A percentile compares a stretch with the other conserved stretches of the same genome.
Conservation (phyloP, 2,797 vertebrate species). For the Martes flavigula region DNA sequence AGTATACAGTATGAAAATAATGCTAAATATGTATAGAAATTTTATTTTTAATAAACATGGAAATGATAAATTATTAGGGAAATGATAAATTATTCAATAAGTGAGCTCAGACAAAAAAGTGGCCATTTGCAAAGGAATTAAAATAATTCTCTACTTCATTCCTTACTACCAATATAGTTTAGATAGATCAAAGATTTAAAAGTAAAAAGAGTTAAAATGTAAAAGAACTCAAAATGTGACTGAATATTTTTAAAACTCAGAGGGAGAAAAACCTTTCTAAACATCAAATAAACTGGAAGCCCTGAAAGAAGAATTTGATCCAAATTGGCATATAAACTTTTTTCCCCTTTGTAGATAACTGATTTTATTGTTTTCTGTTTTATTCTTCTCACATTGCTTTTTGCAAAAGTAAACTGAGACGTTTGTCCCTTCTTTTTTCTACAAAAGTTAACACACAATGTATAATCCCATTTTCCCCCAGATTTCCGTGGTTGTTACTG, state of each 20-base stretch:
- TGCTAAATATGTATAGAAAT: background rate
- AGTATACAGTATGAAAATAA: background rate
- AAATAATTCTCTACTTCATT: background rate
- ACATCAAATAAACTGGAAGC: background rate
- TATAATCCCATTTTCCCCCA: background rate
- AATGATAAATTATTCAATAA: slow-evolving; percentile 29
- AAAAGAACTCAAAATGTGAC: background rate
- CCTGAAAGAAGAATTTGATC: background rate
- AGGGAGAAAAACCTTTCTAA: background rate
- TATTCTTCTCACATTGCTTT: background rate
- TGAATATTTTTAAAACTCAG: background rate
- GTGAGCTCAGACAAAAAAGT: background rate
- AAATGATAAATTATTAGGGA: background rate
- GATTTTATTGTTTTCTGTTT: background rate
- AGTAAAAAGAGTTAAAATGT: background rate
- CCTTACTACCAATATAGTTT: background rate
- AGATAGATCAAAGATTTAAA: background rate
- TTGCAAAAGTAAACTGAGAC: background rate
- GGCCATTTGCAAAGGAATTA: background rate
- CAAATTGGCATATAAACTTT: background rate
- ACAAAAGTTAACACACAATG: background rate
- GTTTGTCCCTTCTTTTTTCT: background rate
- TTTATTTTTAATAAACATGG: background rate
- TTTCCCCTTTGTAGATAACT: background rate
- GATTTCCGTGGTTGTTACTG: background rate